Base-by-base conservation (phyloP, 2,888 invertebrate genomes). In the Leucophenga montana region DNA sequence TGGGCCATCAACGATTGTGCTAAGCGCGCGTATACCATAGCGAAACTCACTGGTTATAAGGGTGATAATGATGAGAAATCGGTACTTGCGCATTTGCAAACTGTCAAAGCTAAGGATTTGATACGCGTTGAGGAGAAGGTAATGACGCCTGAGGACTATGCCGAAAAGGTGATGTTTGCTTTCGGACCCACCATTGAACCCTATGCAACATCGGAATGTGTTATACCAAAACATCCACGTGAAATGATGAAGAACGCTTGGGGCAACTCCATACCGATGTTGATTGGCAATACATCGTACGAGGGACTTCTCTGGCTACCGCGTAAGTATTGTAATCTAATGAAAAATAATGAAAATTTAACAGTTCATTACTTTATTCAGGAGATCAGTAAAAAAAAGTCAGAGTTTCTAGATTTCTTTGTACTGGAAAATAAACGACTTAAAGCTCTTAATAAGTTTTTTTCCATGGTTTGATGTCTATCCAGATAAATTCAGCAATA, bases 131-230 rank as follows among this genome's bases (percentile, higher is more conserved):
- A 88, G 74, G 80, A 78, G 57, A 67, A 73, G 9, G 72, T 89
- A 1, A 75, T 89, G 0, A 85, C 85, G 0, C 67, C 75, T 0
- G 85, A 86, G 27, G 87, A 88, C 6, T 78, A 66, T 14, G 73
- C 71, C 9, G 74, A 84, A 27, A 80, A 82, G 11, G 68, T 80
- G 0, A 75, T 87, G 74, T 84, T 86, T 70, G 75, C 87, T 16
- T 88, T 88, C 73, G 85, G 85, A 0, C 89, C 89, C 0, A 79
- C 85, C 1, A 72, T 87, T 31, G 89, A 89, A 53, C 87, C 88
- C 0, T 89, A 85, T 66, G 31, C 70, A 0, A 85, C 86, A 1
- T 77, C 85, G 0, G 84, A 87, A 1, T 88, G 88, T 72, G 85
- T 89, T 4, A 22, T 89, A 20, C 83, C 86, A 6, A 86, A 88